Percentiles rank a stretch among this genome's conserved stretches.
Evolutionary conservation across 2,797 vertebrate species (phyloP).

Genomic region (Megalops cyprinoides): DNA sequence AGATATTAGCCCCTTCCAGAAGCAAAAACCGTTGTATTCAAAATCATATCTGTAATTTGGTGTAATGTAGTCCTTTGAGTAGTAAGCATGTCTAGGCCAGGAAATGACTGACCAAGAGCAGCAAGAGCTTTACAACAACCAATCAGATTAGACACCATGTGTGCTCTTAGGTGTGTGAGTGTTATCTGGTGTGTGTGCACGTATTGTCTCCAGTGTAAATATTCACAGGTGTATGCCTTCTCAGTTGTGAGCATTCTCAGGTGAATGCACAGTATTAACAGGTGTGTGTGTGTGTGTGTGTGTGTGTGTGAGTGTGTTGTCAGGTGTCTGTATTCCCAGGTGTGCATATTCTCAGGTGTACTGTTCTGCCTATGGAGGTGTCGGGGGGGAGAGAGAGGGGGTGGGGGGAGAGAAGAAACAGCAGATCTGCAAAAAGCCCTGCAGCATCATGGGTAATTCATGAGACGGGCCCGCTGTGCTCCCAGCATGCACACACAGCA

Average conservation of each 20-base stretch:
- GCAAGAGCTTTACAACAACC: background rate
- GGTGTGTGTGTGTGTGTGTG: too few species aligned
- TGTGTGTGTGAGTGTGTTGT: background rate
- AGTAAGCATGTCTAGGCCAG: background rate
- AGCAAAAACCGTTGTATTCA: background rate
- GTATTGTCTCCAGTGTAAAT: background rate
- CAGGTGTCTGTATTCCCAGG: background rate
- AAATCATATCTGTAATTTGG: background rate
- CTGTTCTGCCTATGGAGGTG: background rate
- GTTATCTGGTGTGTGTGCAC: conserved; percentile 4
- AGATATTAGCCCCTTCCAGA: too few species aligned
- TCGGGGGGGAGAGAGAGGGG: background rate
- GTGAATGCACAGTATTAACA: too few species aligned
- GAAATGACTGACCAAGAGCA: background rate
- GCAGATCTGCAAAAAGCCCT: too few species aligned
- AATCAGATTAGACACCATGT: background rate
- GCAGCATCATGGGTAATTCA: conserved; percentile 8
- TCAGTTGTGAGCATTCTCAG: background rate
- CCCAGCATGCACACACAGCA: background rate
- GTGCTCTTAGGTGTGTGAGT: background rate
- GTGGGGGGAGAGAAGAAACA: background rate
- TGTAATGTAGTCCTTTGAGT: background rate
- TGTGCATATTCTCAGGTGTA: background rate
- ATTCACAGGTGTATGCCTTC: background rate
- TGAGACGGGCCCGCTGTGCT: background rate